Base-by-base conservation (phyloP, 2,888 invertebrate species). In the Oscheius sp. region DNA sequence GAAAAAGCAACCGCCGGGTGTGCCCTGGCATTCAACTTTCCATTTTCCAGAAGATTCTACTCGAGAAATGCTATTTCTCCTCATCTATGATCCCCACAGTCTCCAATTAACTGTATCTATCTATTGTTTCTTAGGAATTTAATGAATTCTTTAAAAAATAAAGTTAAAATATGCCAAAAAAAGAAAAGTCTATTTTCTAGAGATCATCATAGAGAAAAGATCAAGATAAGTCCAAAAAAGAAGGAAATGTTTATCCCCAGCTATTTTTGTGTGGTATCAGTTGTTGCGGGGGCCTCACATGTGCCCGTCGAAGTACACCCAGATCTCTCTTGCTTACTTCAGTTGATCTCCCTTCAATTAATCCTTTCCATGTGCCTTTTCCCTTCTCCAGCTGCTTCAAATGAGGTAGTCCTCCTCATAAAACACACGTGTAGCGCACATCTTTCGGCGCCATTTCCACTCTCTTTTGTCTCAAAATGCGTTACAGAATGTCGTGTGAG, bases 401-500 rank as follows among this genome's bases (percentile, higher is more conserved):
- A 61, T 61, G 61, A 29, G 42, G 39, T 34, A 27, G 61, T 42
- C 42, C 31, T 17, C n/a, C 10, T 45, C 61, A 45, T 61, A 61
- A 61, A 61, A 45, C 27, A 61, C 61, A 61, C 45, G 31, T 61
- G 61, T 61, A 61, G 31, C 48, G n/a, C n/a, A n/a, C 48, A 20
- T 23, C 23, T 12, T 17, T 42, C 42, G 42, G 17, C 42, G 42
- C 42, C 42, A 20, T 48, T 48, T 23, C 48, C 48, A 48, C 48
- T 25, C 48, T 25, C 20, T 48, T 3, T 23, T 20, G 5, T 23
- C 48, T 48, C n/a, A 25, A 12, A 27, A 64, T 48, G 48, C 37
- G 23, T 37, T 64, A 50, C n/a, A 71, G 73, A 52, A 82, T 82
- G 82, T 76, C 82, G 39, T 81, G 78, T 76, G 82, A 82, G 73